A percentile compares a stretch with the other conserved stretches of the same genome.
Conservation (phyloP, 2,888 invertebrate species). For the Macrophya alboannulata region DNA sequence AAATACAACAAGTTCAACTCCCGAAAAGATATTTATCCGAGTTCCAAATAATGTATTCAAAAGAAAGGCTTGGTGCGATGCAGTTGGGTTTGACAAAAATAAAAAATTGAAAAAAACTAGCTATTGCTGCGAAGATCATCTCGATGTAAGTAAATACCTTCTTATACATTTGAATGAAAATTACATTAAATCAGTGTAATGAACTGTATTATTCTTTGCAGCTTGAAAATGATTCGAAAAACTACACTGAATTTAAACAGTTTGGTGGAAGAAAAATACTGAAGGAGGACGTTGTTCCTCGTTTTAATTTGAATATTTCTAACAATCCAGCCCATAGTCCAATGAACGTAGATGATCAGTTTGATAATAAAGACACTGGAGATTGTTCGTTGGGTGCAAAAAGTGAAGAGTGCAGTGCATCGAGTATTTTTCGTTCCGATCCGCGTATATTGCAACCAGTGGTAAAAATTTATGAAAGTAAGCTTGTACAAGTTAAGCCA, state of each 20-base stretch:
- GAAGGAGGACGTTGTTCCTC: constrained; percentile 9
- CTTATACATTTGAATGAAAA: constrained; percentile 15
- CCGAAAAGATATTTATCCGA: constrained; percentile 26
- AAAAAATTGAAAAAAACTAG: constrained; percentile 38
- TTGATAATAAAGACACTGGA: constrained; percentile 25
- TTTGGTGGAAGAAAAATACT: constrained; percentile 41
- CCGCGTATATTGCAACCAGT: neutral
- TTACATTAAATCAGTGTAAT: constrained; percentile 13
- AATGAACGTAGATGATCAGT: constrained; percentile 14
- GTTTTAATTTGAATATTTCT: constrained; percentile 32
- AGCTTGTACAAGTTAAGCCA: constrained; percentile 37
- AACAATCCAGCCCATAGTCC: constrained; percentile 14
- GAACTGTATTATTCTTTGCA: constrained; percentile 11
- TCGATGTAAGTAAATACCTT: constrained; percentile 21
- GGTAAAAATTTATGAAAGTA: neutral
- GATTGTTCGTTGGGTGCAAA: constrained; percentile 1
- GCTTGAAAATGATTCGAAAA: constrained; percentile 34
- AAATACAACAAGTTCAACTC: constrained; percentile 31
- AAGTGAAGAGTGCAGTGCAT: constrained; percentile 17
- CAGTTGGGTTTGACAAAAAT: constrained; percentile 30
- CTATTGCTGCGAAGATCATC: constrained; percentile 37
- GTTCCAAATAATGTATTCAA: constrained; percentile 24
- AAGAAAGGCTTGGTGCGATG: constrained; percentile 29
- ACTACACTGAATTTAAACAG: constrained; percentile 23
- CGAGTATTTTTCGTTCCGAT: constrained; percentile 22